These are phyloP conservation scores for Helogale parvula DNA, from an alignment of 2,113 vertebrate species.

Conservation along the genomic window DNA sequence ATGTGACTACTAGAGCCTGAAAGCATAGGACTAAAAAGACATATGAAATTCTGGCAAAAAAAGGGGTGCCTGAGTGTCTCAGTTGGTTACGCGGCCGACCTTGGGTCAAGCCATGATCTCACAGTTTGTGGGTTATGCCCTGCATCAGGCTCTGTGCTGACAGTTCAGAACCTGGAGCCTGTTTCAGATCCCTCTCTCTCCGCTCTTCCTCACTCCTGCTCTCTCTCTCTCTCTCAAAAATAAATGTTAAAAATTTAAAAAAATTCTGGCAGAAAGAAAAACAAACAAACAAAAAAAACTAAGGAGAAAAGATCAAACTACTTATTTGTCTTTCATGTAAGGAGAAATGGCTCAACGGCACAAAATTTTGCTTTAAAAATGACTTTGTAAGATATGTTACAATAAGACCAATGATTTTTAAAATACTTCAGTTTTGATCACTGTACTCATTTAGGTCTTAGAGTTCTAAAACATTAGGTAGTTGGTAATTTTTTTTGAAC, in stretches of 20 bases:
- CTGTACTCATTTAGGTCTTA: neutral
- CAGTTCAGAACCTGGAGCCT: too few relatives aligned
- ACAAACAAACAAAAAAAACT: neutral
- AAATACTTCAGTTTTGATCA: neutral
- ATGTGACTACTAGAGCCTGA: neutral
- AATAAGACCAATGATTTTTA: neutral
- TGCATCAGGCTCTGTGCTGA: too few relatives aligned
- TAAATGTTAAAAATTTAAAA: too few relatives aligned
- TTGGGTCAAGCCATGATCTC: too few relatives aligned
- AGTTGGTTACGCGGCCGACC: too few relatives aligned
- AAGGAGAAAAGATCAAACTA: neutral
- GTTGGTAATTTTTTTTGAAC: neutral
- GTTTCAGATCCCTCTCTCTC: too few relatives aligned
- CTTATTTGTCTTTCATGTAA: neutral
- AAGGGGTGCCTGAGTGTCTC: too few relatives aligned
- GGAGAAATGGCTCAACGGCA: neutral
- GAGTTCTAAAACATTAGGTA: neutral
- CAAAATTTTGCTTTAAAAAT: neutral
- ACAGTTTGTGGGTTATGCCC: too few relatives aligned
- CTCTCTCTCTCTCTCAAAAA: too few relatives aligned
- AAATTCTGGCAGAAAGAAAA: neutral
- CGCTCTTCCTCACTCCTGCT: too few relatives aligned
- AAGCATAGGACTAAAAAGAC: neutral
- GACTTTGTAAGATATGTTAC: neutral
- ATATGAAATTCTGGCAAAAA: neutral